Base-by-base conservation (phyloP, 2,113 vertebrate species). In the Entelurus aequoreus region DNA sequence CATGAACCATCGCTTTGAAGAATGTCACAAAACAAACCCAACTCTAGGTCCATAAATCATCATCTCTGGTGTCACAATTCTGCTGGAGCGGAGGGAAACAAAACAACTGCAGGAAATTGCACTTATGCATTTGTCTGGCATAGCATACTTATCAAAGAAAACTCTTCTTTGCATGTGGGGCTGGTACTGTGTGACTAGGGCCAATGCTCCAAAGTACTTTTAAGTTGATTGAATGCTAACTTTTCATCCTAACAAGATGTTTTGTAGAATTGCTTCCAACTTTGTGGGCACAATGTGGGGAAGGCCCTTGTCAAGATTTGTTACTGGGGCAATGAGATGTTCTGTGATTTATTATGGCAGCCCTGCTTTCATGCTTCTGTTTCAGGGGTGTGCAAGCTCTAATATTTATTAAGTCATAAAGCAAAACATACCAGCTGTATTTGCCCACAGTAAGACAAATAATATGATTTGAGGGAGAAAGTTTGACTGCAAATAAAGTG, bases 301-400 rank as follows among this genome's bases (percentile, higher is more conserved):
- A 42, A 42, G 42, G 42, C 10, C 42, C 42, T 46, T 12, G 42
- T 46, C 42, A 12, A 46, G 42, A 46, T 46, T 12, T 46, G 42
- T 46, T 46, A 46, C 42, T 46, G 10, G 42, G 42, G 42, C 42
- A 46, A 46, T 46, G 42, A 46, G 42, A 6, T 40, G 3, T 57
- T 40, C 38, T 19, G 55, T 42, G 55, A 57, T 57, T 44, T 57
- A 57, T 57, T 44, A 46, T 16, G n/a, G 55, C 16, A 44, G 40
- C n/a, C 54, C 38, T 12, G 38, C 54, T 56, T 56, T 37, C 16
- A 7, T 38, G n/a, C 55, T 57, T 44, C 9, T 44, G 42, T 44
- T 44, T 4, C 55, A 44, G 16, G 16, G 16, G 40, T 40, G 38
- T 12, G 55, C 55, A 44, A 21, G 10, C n/a, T 15, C 19, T 40